Evolutionary conservation across 2,797 vertebrate species (phyloP), one percentile per base, ranked within the genome.

Genomic region (Natrix natrix): DNA sequence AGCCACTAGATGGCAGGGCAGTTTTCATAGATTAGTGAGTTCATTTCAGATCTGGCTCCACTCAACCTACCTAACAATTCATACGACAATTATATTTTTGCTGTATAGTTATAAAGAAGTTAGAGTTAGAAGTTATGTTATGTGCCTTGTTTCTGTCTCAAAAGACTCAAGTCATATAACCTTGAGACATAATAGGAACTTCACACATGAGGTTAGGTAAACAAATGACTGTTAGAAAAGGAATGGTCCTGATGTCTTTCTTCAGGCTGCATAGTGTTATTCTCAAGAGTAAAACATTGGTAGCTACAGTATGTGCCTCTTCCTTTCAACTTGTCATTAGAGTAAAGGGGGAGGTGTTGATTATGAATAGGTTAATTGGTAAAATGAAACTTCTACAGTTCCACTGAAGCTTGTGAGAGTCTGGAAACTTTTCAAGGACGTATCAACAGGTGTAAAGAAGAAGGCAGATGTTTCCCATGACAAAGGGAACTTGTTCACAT

Each of bases 1-100:
- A 37, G 28, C 90, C 61, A 91, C 66, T 55, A 88, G 66, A 69
- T 93, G 92, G 54, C 60, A 91, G 83, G 32, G 32, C 43, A 55
- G 22, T 61, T 88, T 91, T 61, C 86, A 60, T 60, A 28, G 14
- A 78, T 88, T 43, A 13, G 20, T 55, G 4, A 43, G 16, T 59
- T 57, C 28, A 43, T 48, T 61, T 89, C 63, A 74, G 20, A 74
- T 74, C 55, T 32, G 14, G 61, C 89, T 63, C 24, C 17, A 24
- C 26, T 57, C 57, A 91, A 60, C 48, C 24, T 5, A 83, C 13
- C 43, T 11, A 86, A 48, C 55, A 91, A 91, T 83, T 86, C 90
- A 17, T 83, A 43, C 28, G 43, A 43, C 1, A 57, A 28, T 78
- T 4, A 37, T 37, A 48, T 83, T 26, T 59, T 90, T 10, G 8